Conservation (phyloP, 2,888 invertebrate species). For the Taenaris catops region DNA sequence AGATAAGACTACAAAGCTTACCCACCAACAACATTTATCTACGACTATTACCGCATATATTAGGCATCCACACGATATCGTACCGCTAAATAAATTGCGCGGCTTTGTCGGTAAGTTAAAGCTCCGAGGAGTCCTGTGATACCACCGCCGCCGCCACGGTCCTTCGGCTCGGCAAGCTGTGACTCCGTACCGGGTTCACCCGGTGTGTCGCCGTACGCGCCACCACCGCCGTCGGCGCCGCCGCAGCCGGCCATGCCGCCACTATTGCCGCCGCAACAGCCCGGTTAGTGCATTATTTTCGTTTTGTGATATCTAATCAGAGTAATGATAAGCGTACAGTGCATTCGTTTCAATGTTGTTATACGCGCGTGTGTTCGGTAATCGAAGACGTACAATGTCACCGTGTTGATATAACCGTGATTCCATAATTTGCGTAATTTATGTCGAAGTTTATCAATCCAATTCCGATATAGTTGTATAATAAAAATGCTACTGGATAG, state of each 20-base stretch:
- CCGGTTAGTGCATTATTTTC: constrained; percentile 50
- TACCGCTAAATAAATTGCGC: too few species aligned
- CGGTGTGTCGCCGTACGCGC: constrained; percentile 63
- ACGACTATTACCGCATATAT: too few species aligned
- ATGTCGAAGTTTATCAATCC: constrained; percentile 7
- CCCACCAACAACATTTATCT: too few species aligned
- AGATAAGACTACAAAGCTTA: too few species aligned
- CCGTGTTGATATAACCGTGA: constrained; percentile 2
- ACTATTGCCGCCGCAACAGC: constrained; percentile 64
- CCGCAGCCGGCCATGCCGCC: constrained; percentile 74
- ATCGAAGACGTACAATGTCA: constrained; percentile 12
- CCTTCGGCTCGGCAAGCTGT: constrained; percentile 58
- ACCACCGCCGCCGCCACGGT: constrained; percentile 50
- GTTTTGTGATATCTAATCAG: constrained; percentile 8
- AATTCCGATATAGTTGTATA: constrained; percentile 4
- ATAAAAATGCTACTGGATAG: too few species aligned
- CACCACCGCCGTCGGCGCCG: constrained; percentile 76
- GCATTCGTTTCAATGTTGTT: constrained; percentile 9
- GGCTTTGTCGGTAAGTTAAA: too few species aligned
- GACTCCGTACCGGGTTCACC: constrained; percentile 67
- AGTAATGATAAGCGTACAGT: constrained; percentile 7
- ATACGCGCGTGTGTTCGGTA: neutral
- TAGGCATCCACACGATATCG: too few species aligned
- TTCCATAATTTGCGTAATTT: constrained; percentile 3
- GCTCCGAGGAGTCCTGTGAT: constrained; percentile 56